Base-by-base conservation (phyloP, 1,140 invertebrate genomes). In the Pinna nobilis region DNA sequence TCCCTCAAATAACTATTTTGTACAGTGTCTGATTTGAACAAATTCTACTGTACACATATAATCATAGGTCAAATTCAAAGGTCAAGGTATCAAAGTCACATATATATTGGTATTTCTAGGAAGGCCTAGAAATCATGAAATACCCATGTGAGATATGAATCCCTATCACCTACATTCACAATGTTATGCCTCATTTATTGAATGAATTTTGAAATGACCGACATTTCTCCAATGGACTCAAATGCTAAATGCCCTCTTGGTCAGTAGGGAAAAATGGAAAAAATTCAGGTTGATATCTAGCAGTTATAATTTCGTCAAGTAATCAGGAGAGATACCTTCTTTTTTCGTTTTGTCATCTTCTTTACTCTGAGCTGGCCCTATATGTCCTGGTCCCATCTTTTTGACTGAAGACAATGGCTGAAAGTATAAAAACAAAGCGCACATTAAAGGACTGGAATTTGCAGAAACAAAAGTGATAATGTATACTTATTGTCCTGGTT, bases 361-460 rank as follows among this genome's bases (percentile, higher is more conserved):
- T 6, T 67, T 28, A n/a, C 63, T 76, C 47, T 63, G 69, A 11
- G n/a, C 25, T 23, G 75, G 37, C 13, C 75, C 75, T 60, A 77
- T 77, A 49, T 69, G 66, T 53, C 64, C 75, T 51, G 75, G 75
- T 18, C 39, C 70, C 37, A 77, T 39, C 59, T 77, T 64, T 25
- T 65, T 59, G 37, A 70, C 53, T 20, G 47, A 25, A 33, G 63
- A 66, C 7, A 25, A 13, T 30, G 73, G 73, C 73, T 75, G 41
- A 11, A 53, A 65, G n/a, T 30, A 57, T 20, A 44, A n/a, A 44
- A 44, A 44, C 9, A 44, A 9, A 44, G 9, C 20, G 25, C n/a
- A 51, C 18, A 41, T 11, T 55, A 20, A 33, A 35, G 11, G 4
- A 23, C 32, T 18, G 37, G 37, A 2, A 50, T 50, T 32, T 2